phyloP scores from a whole-genome alignment of 2,113 vertebrate genomes.

The Otis tarda region DNA sequence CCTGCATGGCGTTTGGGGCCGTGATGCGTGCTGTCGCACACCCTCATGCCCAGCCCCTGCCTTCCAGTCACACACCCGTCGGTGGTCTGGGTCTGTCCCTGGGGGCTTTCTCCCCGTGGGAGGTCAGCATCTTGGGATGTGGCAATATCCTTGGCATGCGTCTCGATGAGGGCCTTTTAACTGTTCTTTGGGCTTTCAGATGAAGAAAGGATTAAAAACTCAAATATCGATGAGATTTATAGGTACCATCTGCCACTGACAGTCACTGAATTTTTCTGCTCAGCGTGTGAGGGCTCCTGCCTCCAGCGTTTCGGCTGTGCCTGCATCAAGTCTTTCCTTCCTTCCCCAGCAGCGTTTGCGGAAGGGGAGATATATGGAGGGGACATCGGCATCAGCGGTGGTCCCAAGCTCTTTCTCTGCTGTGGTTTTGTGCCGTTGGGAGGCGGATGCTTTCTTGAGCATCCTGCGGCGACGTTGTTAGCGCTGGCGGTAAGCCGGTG shows the following conservation, averaged over 20 bases:
- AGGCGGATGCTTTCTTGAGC: not conserved
- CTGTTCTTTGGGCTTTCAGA: not conserved
- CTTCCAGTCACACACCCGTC: no score
- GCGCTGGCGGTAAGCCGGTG: not conserved
- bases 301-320: not conserved
- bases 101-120: rapidly evolving
- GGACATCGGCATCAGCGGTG: not conserved
- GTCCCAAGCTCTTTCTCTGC: not conserved
- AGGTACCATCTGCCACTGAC: conserved; percentile 24
- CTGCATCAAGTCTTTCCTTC: not conserved
- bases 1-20: not conserved
- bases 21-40: rapidly evolving
- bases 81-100: not conserved
- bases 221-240: conserved; percentile 11
- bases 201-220: not conserved
- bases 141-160: not conserved
- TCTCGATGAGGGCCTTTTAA: not conserved
- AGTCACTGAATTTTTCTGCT: not conserved
- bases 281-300: rapidly evolving
- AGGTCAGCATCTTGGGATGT: not conserved
- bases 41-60: not conserved
- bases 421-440: not conserved
- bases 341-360: not conserved
- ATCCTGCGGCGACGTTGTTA: not conserved
- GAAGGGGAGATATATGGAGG: not conserved